Conservation (phyloP, 2,888 invertebrate genomes). For the Drosophila nigricruria region DNA sequence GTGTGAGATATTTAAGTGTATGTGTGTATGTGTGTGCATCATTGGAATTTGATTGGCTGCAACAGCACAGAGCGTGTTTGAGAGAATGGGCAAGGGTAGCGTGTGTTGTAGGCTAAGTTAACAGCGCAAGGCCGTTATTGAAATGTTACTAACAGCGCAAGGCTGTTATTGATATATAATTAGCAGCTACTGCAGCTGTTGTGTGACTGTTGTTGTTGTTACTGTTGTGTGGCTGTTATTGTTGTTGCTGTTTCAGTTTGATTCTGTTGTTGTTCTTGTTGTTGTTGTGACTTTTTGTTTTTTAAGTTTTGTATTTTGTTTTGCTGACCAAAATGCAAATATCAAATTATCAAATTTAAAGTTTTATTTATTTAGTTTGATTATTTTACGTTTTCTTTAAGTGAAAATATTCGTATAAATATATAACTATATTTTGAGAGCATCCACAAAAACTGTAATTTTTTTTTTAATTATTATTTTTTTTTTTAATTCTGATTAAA, state of each 20-base stretch:
- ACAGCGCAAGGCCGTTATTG: conserved; percentile 30
- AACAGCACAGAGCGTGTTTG: not conserved
- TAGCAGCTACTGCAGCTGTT: not conserved
- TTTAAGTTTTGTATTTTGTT: conserved; percentile 44
- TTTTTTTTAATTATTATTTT: conserved; percentile 17
- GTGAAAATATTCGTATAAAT: conserved; percentile 17
- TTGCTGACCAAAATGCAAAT: conserved; percentile 58
- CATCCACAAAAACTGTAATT: conserved; percentile 64
- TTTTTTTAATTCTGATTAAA: conserved; percentile 46
- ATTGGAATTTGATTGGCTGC: conserved; percentile 26
- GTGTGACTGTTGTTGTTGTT: conserved; percentile 34
- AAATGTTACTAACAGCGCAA: not conserved
- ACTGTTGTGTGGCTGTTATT: conserved; percentile 36
- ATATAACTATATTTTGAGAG: conserved; percentile 59
- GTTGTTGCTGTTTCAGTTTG: conserved; percentile 32
- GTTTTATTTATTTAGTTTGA: conserved; percentile 26
- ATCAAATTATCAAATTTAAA: conserved; percentile 46
- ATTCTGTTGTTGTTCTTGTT: conserved; percentile 30
- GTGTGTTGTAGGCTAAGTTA: not conserved
- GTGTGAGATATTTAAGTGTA: not conserved
- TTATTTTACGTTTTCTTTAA: conserved; percentile 25
- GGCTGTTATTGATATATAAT: conserved; percentile 11
- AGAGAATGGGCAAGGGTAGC: not conserved
- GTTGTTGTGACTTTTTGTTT: conserved; percentile 46
- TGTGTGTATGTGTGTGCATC: conserved; percentile 9